Percentiles rank a stretch among this genome's conserved stretches.
Conservation (phyloP, 1,140 invertebrate species). For the Drosophila nigromelanica region DNA sequence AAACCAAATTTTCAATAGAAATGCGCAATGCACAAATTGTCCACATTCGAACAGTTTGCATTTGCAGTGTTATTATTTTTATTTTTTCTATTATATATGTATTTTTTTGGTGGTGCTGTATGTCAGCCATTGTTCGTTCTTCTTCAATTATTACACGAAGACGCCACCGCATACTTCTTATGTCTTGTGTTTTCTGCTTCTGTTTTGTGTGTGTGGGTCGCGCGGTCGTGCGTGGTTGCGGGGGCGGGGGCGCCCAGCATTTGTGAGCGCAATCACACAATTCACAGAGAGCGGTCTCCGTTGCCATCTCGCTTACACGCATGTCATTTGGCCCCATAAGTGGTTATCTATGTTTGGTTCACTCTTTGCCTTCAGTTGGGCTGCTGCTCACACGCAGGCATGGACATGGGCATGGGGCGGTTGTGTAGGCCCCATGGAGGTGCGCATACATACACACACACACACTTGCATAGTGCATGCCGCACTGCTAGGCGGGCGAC, state of each 20-base stretch:
- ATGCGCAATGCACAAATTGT: slow-evolving; percentile 25
- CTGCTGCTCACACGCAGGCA: slow-evolving; percentile 35
- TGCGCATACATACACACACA: slow-evolving; percentile 9
- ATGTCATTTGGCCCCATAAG: not conserved
- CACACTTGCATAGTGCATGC: not conserved
- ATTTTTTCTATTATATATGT: not conserved
- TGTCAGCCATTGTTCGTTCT: slow-evolving; percentile 80
- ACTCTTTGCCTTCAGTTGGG: slow-evolving; percentile 24
- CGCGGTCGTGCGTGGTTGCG: slow-evolving; percentile 8
- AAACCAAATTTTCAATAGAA: slow-evolving; percentile 15
- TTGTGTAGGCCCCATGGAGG: slow-evolving; percentile 33
- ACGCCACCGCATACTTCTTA: slow-evolving; percentile 77
- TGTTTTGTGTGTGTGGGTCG: slow-evolving; percentile 35
- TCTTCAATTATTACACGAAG: slow-evolving; percentile 69
- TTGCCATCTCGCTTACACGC: slow-evolving; percentile 26
- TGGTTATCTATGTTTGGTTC: slow-evolving; percentile 23
- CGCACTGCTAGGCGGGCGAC: slow-evolving; percentile 27
- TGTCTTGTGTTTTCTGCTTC: slow-evolving; percentile 22
- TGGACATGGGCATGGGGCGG: slow-evolving; percentile 17
- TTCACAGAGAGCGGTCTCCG: slow-evolving; percentile 22
- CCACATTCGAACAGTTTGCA: slow-evolving; percentile 24
- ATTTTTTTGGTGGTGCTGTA: slow-evolving; percentile 14
- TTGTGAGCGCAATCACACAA: slow-evolving; percentile 32
- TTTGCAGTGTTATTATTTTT: slow-evolving; percentile 9
- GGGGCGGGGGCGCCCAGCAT: slow-evolving; percentile 12